Base-by-base conservation (phyloP, 2,797 vertebrate species). In the Mastacembelus armatus region DNA sequence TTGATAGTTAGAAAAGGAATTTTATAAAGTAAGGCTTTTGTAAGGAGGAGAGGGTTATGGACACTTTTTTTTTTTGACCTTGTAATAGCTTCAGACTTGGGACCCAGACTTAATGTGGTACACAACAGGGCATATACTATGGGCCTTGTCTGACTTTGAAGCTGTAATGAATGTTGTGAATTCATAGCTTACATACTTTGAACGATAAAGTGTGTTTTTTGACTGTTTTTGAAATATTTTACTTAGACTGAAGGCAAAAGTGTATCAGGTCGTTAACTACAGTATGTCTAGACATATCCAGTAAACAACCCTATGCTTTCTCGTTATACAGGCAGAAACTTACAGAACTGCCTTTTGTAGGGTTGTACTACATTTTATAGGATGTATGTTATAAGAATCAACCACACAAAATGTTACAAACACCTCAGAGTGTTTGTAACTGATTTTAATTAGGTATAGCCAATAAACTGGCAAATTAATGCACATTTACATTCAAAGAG, bases 11-110 rank as follows among this genome's bases (percentile, higher is more conserved):
- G 38, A 45, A 72, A 74, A 51, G 29, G 66, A 36, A 68, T 78
- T 85, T 65, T 84, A 73, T 61, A 45, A 56, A 78, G 45, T 74
- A 75, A 85, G 77, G 61, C 38, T 66, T 87, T 79, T 57, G 77
- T 77, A 54, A 59, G 39, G 59, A 62, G 55, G 51, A 35, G 26
- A 68, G 54, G 19, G 42, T 66, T 30, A 30, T 47, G 43, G 30
- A 82, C 82, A 84, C 57, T 35, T 48, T 61, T 73, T 35, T 48
- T 61, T 73, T 26, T 14, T 30, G 49, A 64, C 39, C 61, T 60
- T 77, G 19, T 22, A 39, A 54, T 32, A 47, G 36, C 45, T 36
- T 56, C 33, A 68, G 54, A 43, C 26, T 61, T 63, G 9, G 35
- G 36, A 44, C 22, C 30, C 21, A 56, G 33, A 35, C 22, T 36